These are phyloP conservation scores for Psilanteris sp. DNA, from an alignment of 1,140 invertebrate species.

Conservation along the genomic window DNA sequence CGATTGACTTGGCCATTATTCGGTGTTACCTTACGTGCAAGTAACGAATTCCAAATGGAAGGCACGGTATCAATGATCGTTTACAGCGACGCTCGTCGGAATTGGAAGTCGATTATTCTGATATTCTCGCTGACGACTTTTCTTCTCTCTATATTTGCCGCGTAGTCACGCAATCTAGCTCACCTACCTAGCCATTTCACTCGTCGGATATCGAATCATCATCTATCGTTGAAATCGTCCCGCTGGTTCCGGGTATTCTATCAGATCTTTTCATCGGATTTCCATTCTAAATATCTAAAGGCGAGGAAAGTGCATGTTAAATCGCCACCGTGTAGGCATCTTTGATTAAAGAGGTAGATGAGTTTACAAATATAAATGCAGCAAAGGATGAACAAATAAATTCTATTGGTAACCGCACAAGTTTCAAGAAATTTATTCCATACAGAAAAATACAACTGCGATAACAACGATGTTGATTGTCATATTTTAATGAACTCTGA, in stretches of 20 bases:
- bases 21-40: constrained; percentile 49
- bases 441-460: too few species aligned
- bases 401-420: neutral
- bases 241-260: constrained; percentile 47
- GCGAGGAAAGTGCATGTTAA: constrained; percentile 20
- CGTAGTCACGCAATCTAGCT: constrained; percentile 40
- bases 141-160: constrained; percentile 49
- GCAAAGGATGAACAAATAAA: too few species aligned
- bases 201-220: constrained; percentile 61
- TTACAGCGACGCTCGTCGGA: constrained; percentile 48
- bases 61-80: constrained; percentile 57
- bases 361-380: too few species aligned
- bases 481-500: too few species aligned
- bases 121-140: constrained; percentile 58
- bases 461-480: too few species aligned
- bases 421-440: too few species aligned
- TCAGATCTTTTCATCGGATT: constrained; percentile 47
- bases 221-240: constrained; percentile 59
- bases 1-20: constrained; percentile 32
- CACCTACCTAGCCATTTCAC: constrained; percentile 42
- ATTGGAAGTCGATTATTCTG: constrained; percentile 63
- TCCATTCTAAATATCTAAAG: constrained; percentile 42
- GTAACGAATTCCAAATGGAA: constrained; percentile 53
- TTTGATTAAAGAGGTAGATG: neutral
- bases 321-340: neutral